These are phyloP conservation scores for Xiphydria camelus DNA, from an alignment of 2,888 invertebrate genomes.

Conservation along the genomic window DNA sequence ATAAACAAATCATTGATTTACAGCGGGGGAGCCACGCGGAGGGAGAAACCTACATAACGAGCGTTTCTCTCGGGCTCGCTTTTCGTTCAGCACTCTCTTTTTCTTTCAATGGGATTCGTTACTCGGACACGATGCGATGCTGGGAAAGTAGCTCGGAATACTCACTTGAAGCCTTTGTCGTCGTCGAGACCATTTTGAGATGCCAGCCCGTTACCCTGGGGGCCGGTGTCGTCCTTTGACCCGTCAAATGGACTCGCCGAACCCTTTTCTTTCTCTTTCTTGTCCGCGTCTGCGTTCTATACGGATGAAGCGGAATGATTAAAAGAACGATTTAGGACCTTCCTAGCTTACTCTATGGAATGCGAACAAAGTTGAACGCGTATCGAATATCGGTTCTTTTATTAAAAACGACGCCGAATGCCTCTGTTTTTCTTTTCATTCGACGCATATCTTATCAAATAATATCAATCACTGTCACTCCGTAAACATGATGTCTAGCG, in stretches of 20 bases:
- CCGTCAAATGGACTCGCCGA: conserved; percentile 63
- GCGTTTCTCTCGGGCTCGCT: no score
- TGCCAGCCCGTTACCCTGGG: conserved; percentile 62
- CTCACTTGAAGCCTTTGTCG: conserved; percentile 89
- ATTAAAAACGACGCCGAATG: no score
- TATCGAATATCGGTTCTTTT: no score
- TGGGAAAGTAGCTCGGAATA: conserved; percentile 50
- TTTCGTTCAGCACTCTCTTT: no score
- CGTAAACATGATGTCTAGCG: no score
- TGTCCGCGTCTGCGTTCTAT: conserved; percentile 54
- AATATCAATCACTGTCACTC: no score
- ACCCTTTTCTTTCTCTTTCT: conserved; percentile 63
- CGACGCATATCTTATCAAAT: no score
- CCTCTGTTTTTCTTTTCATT: no score
- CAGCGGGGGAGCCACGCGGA: conserved; percentile 5
- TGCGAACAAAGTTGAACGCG: no score
- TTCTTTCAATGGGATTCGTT: no score
- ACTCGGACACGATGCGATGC: conserved; percentile 21
- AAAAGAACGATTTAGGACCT: background rate
- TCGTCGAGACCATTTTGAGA: conserved; percentile 77
- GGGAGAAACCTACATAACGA: conserved; percentile 12
- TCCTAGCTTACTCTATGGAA: background rate
- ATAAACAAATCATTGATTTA: no score
- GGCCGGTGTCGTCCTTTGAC: conserved; percentile 62
- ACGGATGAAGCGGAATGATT: conserved; percentile 11